These are phyloP conservation scores for Crocidura indochinensis DNA, from an alignment of 2,797 vertebrate genomes.

Conservation along the genomic window DNA sequence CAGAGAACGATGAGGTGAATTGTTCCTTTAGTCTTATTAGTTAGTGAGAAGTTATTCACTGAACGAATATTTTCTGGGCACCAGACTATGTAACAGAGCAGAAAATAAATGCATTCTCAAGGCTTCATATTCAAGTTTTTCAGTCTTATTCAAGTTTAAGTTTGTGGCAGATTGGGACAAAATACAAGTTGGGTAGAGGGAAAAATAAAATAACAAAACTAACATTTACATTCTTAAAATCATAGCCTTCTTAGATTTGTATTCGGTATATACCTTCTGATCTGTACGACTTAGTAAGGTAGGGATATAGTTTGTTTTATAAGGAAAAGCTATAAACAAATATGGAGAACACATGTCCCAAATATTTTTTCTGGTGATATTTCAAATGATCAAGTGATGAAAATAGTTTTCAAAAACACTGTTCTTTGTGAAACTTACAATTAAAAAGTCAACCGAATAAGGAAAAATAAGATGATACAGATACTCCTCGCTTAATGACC, in stretches of 20 bases:
- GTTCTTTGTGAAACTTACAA: neutral
- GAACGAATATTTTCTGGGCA: neutral
- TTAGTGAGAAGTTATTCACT: constrained; percentile 18
- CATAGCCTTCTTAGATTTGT: neutral
- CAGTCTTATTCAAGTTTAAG: neutral
- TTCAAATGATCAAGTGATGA: constrained; percentile 12
- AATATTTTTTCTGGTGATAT: constrained; percentile 46
- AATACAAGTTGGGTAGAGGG: neutral
- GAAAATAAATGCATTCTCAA: neutral
- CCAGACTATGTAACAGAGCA: neutral
- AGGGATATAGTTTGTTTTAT: neutral
- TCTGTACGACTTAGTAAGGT: neutral
- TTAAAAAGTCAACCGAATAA: neutral
- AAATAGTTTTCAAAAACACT: constrained; percentile 39
- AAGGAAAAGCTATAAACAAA: constrained; percentile 45
- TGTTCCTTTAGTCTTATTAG: neutral
- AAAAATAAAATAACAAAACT: neutral
- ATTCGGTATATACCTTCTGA: constrained; percentile 28
- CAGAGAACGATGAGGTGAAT: neutral
- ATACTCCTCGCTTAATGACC: too few species aligned
- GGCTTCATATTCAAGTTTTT: neutral
- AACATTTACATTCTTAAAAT: neutral
- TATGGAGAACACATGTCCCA: neutral
- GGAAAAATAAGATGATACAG: too few species aligned
- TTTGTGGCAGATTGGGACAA: neutral